Evolutionary conservation across 2,888 invertebrate genomes (phyloP).

Genomic region (Malthinus seriepunctatus): DNA sequence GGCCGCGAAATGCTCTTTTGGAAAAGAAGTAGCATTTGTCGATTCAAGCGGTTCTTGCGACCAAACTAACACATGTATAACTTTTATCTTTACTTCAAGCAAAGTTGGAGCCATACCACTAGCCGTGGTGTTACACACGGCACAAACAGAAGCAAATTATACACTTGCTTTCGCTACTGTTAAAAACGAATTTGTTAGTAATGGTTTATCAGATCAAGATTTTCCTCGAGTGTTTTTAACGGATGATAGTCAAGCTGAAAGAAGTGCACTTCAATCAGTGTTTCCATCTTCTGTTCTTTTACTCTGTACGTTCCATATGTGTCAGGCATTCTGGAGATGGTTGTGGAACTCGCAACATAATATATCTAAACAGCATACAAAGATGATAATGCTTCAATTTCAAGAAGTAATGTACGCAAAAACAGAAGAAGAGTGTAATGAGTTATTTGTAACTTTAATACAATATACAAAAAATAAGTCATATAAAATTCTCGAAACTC

Average conservation of each 20-base stretch:
- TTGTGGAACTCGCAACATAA: conserved; percentile 10
- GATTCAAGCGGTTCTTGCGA: conserved; percentile 31
- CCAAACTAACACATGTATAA: conserved; percentile 17
- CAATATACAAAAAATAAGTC: no score
- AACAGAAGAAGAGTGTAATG: not conserved
- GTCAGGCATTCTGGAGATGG: conserved; percentile 27
- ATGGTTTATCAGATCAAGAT: conserved; percentile 3
- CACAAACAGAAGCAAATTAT: conserved; percentile 23
- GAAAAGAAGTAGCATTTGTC: conserved; percentile 25
- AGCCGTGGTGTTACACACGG: conserved; percentile 20
- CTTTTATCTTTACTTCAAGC: conserved; percentile 21
- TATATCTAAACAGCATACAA: conserved; percentile 4
- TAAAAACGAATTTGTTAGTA: conserved; percentile 4
- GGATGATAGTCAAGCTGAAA: conserved; percentile 25
- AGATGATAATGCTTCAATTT: conserved; percentile 6
- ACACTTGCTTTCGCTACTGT: conserved; percentile 15
- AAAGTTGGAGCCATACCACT: conserved; percentile 23
- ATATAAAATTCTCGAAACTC: no score
- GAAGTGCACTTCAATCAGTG: conserved; percentile 18
- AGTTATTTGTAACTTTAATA: no score
- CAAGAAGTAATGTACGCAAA: conserved; percentile 2
- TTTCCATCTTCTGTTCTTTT: conserved; percentile 23
- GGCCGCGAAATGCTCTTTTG: conserved; percentile 8
- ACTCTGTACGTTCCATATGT: conserved; percentile 25
- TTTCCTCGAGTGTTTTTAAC: conserved; percentile 19